Evolutionary conservation across 2,113 vertebrate genomes (phyloP).

Genomic region (Piprites chloris): DNA sequence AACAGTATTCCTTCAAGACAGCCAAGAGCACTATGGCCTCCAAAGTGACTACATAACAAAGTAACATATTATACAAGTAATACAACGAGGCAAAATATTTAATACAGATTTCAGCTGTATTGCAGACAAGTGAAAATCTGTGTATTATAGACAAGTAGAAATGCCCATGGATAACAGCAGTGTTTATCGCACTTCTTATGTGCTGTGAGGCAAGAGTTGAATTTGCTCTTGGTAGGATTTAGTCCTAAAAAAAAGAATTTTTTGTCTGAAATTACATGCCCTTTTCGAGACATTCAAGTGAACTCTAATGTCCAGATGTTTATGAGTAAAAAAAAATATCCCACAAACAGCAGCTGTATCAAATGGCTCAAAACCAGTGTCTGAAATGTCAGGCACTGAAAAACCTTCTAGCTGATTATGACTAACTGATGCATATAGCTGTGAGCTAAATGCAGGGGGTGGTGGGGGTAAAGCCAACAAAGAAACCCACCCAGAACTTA

Average conservation of each 20-base stretch:
- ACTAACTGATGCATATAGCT: neutral
- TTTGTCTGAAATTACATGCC: neutral
- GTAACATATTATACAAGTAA: neutral
- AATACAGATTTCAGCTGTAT: neutral
- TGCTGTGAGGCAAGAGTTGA: neutral
- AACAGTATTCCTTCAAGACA: neutral
- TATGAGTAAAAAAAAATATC: neutral
- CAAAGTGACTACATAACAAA: neutral
- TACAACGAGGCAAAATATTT: neutral
- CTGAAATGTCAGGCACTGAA: neutral
- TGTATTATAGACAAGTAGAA: neutral
- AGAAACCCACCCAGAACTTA: neutral
- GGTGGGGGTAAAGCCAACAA: fast-evolving
- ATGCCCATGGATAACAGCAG: neutral
- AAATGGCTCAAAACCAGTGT: neutral
- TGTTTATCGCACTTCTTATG: neutral
- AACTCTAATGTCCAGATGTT: neutral
- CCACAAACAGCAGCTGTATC: neutral
- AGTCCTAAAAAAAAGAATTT: neutral
- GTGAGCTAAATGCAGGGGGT: neutral
- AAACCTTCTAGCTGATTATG: neutral
- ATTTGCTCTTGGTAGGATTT: neutral
- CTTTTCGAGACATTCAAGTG: neutral
- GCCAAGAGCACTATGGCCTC: neutral
- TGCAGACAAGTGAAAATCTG: neutral